Evolutionary conservation across 2,888 invertebrate species (phyloP), one percentile per base, ranked within the genome.

Genomic region (Campoletis raptor): DNA sequence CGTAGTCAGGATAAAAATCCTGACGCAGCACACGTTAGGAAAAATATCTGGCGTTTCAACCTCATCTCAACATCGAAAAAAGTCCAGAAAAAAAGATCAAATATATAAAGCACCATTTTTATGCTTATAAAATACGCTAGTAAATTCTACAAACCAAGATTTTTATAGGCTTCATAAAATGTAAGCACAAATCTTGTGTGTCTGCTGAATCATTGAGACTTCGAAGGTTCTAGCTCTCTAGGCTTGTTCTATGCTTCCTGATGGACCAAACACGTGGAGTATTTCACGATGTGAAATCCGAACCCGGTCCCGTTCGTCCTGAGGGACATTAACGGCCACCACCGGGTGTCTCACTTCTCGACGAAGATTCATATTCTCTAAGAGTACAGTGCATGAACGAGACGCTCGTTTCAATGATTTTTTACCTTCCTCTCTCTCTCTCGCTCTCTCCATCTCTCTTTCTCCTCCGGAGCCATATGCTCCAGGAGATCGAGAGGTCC

Each of bases 221-320:
- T 12, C 30, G 12, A 10, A 15, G 12, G 10, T 10, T 61, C 57
- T 54, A 73, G 45, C 66, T 21, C 81, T 8, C 37, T 52, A 54
- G 67, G 74, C 69, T 74, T 52, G 24, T 57, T 30, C 57, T 21
- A 45, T 61, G 74, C 74, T 84, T 74, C 45, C 77, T 57, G 70
- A 81, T 77, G 45, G 52, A 30, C 15, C 12, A 61, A 21, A 74
- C 57, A 73, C 52, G 37, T 77, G 48, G 57, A 15, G 30, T 66
- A 82, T 85, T 80, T 86, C 86, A 83, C 80, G 54, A 40, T 73
- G 83, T 83, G 86, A 83, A 81, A 86, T 80, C 80, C 83, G 80
- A 86, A 77, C 73, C 57, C 30, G 83, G 77, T 86, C 80, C 86
- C 86, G 83, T 86, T 86, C 69, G 21, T 86, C 40, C 83, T 73